Conservation (phyloP, 2,888 invertebrate species). For the Meliscaeva auricollis region DNA sequence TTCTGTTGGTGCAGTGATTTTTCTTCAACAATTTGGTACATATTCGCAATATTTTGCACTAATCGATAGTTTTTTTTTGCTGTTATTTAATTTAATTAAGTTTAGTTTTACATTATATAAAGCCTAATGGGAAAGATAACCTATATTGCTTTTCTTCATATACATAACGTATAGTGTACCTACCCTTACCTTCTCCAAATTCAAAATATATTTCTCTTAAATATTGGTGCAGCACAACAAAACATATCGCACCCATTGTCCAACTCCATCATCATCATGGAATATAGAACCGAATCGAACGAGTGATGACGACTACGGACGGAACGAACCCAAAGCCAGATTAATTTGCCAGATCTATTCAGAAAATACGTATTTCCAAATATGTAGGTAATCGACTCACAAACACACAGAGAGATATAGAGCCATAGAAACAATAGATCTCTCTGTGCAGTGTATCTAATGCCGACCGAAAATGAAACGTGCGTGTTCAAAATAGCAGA, state of each 20-base stretch:
- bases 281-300: slow-evolving; percentile 54
- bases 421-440: slow-evolving; percentile 30
- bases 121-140: no score
- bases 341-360: slow-evolving; percentile 65
- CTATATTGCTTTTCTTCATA: no score
- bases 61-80: no score
- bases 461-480: slow-evolving; percentile 55
- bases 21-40: no score
- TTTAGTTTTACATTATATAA: no score
- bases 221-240: slow-evolving; percentile 19
- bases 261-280: not conserved
- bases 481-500: slow-evolving; percentile 63
- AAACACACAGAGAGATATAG: not conserved
- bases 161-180: not conserved
- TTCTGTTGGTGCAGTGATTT: no score
- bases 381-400: slow-evolving; percentile 41
- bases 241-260: slow-evolving; percentile 54
- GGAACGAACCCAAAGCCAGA: slow-evolving; percentile 63
- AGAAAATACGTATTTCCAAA: slow-evolving; percentile 28
- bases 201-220: slow-evolving; percentile 47
- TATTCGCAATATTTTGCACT: no score
- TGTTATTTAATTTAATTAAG: no score
- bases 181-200: slow-evolving; percentile 6
- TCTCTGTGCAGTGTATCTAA: slow-evolving; percentile 42
- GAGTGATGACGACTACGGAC: not conserved